phyloP scores from a whole-genome alignment of 1,140 invertebrate genomes.

The Drosophila ohnishii region DNA sequence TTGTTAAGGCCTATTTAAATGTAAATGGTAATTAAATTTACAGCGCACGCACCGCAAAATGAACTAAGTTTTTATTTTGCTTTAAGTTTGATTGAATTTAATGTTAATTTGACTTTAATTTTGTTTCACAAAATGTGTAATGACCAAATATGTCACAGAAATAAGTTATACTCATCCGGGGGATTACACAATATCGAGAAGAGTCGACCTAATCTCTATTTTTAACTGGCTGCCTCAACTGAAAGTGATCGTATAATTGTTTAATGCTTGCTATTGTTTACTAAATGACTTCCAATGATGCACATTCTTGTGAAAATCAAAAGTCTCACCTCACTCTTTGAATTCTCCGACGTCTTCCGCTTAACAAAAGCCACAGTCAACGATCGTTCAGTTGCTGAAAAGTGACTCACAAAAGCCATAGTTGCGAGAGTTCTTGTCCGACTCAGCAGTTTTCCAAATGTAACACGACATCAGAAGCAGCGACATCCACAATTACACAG shows the following conservation, averaged over 20 bases:
- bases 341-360: neutral
- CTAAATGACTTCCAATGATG: slow-evolving; percentile 28
- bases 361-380: slow-evolving; percentile 40
- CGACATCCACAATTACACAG: slow-evolving; percentile 24
- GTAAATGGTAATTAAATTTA: slow-evolving; percentile 59
- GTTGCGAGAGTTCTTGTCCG: slow-evolving; percentile 36
- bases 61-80: slow-evolving; percentile 15
- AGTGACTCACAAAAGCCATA: slow-evolving; percentile 56
- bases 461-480: slow-evolving; percentile 32
- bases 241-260: slow-evolving; percentile 45
- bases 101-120: slow-evolving; percentile 28
- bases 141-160: slow-evolving; percentile 30
- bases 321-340: slow-evolving; percentile 19
- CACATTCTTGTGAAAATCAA: slow-evolving; percentile 59
- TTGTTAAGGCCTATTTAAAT: slow-evolving; percentile 52
- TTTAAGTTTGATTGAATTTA: neutral
- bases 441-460: slow-evolving; percentile 63
- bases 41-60: slow-evolving; percentile 52
- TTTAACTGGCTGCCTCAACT: slow-evolving; percentile 48
- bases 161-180: slow-evolving; percentile 15
- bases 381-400: slow-evolving; percentile 35
- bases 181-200: slow-evolving; percentile 6
- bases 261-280: slow-evolving; percentile 11
- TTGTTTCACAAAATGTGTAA: slow-evolving; percentile 26
- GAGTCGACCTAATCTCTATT: slow-evolving; percentile 37